Conservation (phyloP, 1,140 invertebrate genomes). For the Neomicropteryx cornuta region DNA sequence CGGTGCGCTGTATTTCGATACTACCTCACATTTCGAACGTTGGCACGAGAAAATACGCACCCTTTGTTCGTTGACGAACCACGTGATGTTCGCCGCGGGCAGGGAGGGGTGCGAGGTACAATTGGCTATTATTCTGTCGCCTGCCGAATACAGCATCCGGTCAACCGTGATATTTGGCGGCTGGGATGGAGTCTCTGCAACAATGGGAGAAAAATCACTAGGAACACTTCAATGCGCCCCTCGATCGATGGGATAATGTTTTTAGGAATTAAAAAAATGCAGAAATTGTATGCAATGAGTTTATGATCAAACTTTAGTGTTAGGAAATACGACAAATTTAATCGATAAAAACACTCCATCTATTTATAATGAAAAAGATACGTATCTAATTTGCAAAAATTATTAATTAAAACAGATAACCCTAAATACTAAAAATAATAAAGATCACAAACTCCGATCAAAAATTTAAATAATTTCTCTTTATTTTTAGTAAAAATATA, state of each 20-base stretch:
- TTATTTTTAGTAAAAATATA: no score
- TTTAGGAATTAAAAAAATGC: background rate
- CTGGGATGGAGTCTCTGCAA: slow-evolving; percentile 39
- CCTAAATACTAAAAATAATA: no score
- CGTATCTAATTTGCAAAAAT: no score
- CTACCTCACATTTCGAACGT: background rate
- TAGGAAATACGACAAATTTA: background rate
- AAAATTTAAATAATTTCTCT: no score
- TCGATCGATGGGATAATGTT: slow-evolving; percentile 4
- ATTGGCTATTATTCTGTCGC: slow-evolving; percentile 38
- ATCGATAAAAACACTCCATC: background rate
- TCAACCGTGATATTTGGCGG: slow-evolving; percentile 41
- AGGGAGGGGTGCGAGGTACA: slow-evolving; percentile 42
- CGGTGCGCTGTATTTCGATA: background rate
- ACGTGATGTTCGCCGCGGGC: slow-evolving; percentile 49
- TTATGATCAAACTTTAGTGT: slow-evolving; percentile 2
- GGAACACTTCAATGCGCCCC: no score
- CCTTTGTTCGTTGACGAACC: slow-evolving; percentile 52
- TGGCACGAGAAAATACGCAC: slow-evolving; percentile 24
- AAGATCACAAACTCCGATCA: no score
- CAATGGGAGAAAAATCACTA: slow-evolving; percentile 5
- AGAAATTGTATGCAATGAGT: background rate
- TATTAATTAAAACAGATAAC: no score
- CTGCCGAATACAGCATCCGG: slow-evolving; percentile 33
- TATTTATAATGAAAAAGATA: no score